Percentiles rank a stretch among this genome's conserved stretches.
Evolutionary conservation across 2,113 vertebrate species (phyloP).

Genomic region (Montifringilla adamsi): DNA sequence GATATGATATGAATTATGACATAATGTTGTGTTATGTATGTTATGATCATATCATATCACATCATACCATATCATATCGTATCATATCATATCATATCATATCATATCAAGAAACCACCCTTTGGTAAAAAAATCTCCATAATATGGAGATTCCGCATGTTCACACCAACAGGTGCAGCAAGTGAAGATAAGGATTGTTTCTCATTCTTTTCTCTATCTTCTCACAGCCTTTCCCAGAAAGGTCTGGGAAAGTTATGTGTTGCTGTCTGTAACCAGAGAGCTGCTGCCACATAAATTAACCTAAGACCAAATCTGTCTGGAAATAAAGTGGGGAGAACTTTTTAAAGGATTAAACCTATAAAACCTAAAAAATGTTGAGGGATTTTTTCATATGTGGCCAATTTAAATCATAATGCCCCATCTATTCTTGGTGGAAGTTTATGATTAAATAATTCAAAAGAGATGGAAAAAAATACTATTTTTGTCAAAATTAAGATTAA

Average conservation of each 20-base stretch:
- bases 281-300: not conserved
- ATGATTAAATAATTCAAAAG: not conserved
- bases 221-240: not conserved
- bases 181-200: not conserved
- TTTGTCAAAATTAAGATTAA: not conserved
- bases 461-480: not conserved
- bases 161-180: not conserved
- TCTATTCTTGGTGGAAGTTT: not conserved
- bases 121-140: not conserved
- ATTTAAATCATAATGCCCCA: not conserved
- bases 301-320: not conserved
- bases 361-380: rapidly evolving
- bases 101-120: not conserved
- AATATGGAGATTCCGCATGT: not conserved
- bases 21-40: too few relatives aligned
- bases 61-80: too few relatives aligned
- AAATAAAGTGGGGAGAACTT: not conserved
- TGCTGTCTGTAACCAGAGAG: not conserved
- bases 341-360: not conserved
- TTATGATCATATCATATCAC: too few relatives aligned
- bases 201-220: not conserved
- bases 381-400: not conserved
- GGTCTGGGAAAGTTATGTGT: not conserved
- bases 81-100: too few relatives aligned
- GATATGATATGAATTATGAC: too few relatives aligned